Base-by-base conservation (phyloP, 2,888 invertebrate genomes). In the Erebia aethiops region DNA sequence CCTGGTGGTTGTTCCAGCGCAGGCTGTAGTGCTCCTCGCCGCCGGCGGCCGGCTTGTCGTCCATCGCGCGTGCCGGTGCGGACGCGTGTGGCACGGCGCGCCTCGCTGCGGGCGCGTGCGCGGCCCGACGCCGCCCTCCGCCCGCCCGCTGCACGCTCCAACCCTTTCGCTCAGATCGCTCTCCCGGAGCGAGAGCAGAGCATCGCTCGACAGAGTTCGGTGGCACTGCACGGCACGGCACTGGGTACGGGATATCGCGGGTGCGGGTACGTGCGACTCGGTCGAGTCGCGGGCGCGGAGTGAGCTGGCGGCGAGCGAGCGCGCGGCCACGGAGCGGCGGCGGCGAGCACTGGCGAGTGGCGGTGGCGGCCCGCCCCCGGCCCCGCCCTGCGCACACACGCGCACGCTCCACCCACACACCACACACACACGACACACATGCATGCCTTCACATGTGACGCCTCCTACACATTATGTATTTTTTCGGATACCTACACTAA, bases 1-100 rank as follows among this genome's bases (percentile, higher is more conserved):
- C 95, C 88, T 97, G 97, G 94, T 98, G 98, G 94, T 98, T 98
- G 94, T 98, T 98, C 98, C 98, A 98, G 90, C 97, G 95, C 84
- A 98, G 95, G 86, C 97, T 98, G 92, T 98, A 98, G 90, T 98
- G 97, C 86, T 97, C 97, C 91, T 97, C 93, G 80, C 83, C 85
- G 84, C 88, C 84, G 82, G 54, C 54, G 82, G 86, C 83, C 79
- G 89, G 82, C 83, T 92, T 92, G 86, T 91, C 91, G 90, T 91
- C 92, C 92, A 93, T 93, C 81, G 85, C 88, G 85, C 86, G 82
- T 84, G 88, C 86, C 85, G 87, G 82, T 82, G 78, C 78, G 78
- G 81, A 79, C 89, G 87, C 89, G 90, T 88, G 89, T 89, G 78
- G 80, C 80, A 79, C 77, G 79, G 79, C 79, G 79, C 81, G 71